Evolutionary conservation across 2,113 vertebrate genomes (phyloP).

Genomic region (Aphyosemion australe): DNA sequence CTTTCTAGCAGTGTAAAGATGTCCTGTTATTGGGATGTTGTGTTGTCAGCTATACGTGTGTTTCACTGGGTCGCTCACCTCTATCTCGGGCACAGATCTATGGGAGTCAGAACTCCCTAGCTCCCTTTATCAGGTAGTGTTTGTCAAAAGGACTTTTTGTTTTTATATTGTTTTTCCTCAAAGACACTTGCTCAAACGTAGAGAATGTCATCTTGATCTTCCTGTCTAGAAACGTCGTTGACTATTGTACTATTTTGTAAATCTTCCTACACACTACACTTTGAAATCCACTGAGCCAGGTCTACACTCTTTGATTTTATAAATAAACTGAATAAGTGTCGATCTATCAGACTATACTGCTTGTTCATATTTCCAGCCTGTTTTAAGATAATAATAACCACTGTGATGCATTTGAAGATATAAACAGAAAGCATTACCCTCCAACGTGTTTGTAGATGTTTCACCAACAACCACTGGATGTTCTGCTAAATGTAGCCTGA

Average conservation of each 20-base stretch:
- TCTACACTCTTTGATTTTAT: conserved; percentile 78
- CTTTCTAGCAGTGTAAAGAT: conserved; percentile 54
- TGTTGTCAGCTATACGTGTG: conserved; percentile 54
- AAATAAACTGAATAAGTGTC: conserved; percentile 77
- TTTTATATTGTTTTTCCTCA: conserved; percentile 46
- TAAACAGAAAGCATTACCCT: background rate
- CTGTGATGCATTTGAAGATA: conserved; percentile 18
- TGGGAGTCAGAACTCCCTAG: conserved; percentile 47
- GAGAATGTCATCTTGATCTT: conserved; percentile 75
- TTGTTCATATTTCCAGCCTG: conserved; percentile 3
- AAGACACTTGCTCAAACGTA: conserved; percentile 63
- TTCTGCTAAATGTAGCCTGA: conserved; percentile 39
- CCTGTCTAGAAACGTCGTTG: conserved; percentile 73
- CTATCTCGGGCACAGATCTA: conserved; percentile 57
- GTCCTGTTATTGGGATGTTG: conserved; percentile 55
- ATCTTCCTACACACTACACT: conserved; percentile 77
- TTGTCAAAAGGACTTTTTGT: conserved; percentile 58
- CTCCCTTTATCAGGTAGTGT: conserved; percentile 75
- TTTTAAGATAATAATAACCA: conserved; percentile 13
- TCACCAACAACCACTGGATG: conserved; percentile 8
- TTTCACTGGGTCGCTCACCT: conserved; percentile 55
- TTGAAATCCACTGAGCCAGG: conserved; percentile 76
- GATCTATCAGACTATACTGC: conserved; percentile 41
- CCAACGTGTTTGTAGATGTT: background rate
- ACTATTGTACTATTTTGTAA: conserved; percentile 81